Base-by-base conservation (phyloP, 64 coral and sea anemone genomes). In the Montipora cactus region DNA sequence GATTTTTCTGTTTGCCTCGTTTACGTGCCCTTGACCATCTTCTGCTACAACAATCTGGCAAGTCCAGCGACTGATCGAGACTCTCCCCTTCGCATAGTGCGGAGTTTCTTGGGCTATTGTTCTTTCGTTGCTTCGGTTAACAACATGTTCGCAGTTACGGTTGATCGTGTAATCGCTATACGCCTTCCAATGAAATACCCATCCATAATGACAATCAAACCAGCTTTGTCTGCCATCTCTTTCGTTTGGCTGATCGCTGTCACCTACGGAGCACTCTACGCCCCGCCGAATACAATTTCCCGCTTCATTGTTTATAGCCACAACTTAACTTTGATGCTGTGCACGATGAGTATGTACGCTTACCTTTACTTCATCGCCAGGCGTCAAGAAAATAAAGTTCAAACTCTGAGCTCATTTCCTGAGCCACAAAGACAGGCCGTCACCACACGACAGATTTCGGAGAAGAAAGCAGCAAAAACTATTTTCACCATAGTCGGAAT, bases 121-220 rank as follows among this genome's bases (percentile, higher is more conserved):
- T 76, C 74, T 0, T 13, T 45, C 9, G 28, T 46, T 15, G 74
- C 28, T 4, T 76, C 74, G 0, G 74, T 76, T 76, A 76, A 48
- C 18, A 79, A 79, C 47, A 79, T 79, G 78, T 79, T 79, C 55
- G 78, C 46, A 3, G 78, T 79, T 5, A 79, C 78, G 19, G 6
- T 79, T 19, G 78, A 79, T 79, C 78, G 78, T 13, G 78, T 79
- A 7, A 79, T 79, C 22, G 78, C 78, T 18, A 79, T 79, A n/a
- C 16, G 78, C 48, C 18, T 79, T 21, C 78, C 78, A 10, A 2
- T 79, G 15, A 79, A 53, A 79, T 79, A 79, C 49, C 50, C 50
- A 13, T 14, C 48, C 19, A 79, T 79, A 2, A n/a, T 79, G 14
- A 79, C 78, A 8, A 9, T 21, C 49, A 79, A 52, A 51, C 52